Conservation (phyloP, 2,113 vertebrate genomes). For the Ptychochromis oligacanthus region DNA sequence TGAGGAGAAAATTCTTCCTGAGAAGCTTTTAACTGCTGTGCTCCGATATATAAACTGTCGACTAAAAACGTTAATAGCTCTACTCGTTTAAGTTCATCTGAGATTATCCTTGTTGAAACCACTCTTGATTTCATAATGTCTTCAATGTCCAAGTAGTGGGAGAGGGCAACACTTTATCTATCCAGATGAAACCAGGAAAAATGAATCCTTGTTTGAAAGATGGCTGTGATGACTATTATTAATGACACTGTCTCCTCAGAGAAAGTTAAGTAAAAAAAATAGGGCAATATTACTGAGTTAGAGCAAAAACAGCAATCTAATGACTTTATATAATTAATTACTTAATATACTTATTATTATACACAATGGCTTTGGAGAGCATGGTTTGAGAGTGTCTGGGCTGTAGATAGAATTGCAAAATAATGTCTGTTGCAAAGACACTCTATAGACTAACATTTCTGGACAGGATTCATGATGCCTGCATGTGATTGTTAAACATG, state of each 20-base stretch:
- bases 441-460: too few species aligned
- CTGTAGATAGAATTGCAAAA: neutral
- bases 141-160: constrained; percentile 29
- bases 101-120: constrained; percentile 54
- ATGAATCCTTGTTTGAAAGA: constrained; percentile 22
- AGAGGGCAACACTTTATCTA: constrained; percentile 11
- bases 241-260: constrained; percentile 49
- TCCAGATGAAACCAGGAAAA: constrained; percentile 17
- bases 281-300: neutral
- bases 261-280: constrained; percentile 24
- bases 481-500: neutral
- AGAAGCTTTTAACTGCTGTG: constrained; percentile 59
- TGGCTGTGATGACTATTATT: constrained; percentile 30
- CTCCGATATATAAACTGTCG: constrained; percentile 53
- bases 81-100: constrained; percentile 35
- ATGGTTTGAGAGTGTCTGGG: neutral
- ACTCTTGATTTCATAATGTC: constrained; percentile 40
- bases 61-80: constrained; percentile 59
- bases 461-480: neutral
- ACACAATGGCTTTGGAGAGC: neutral
- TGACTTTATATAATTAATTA: neutral
- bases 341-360: neutral
- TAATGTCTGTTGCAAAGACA: neutral
- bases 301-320: constrained; percentile 19
- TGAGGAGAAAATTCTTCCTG: constrained; percentile 50